phyloP scores from a whole-genome alignment of 2,113 vertebrate species.

The Panurus biarmicus region DNA sequence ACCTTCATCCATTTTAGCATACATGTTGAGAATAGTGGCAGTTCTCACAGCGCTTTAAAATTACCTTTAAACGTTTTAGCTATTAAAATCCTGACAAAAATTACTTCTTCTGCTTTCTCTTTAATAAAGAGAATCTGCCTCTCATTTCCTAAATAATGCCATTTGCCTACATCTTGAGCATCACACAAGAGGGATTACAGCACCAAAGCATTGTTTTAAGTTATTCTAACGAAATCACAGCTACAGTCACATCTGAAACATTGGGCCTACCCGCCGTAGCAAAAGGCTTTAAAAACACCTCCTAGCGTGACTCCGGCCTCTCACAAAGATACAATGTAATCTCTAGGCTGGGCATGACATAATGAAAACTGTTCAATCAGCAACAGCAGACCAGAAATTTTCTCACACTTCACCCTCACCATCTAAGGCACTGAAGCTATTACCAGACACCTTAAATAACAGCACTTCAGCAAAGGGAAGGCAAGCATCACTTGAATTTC shows the following conservation, averaged over 20 bases:
- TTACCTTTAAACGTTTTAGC: not conserved
- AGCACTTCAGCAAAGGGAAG: not conserved
- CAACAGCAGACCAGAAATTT: not conserved
- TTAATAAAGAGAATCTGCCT: not conserved
- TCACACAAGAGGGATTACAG: not conserved
- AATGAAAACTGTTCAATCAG: not conserved
- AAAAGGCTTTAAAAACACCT: not conserved
- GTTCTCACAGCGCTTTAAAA: not conserved
- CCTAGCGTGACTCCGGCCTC: not conserved
- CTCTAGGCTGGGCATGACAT: not conserved
- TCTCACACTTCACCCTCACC: not conserved
- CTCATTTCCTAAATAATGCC: not conserved
- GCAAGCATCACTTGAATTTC: not conserved
- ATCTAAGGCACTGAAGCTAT: not conserved
- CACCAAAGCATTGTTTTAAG: not conserved
- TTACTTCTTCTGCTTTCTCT: not conserved
- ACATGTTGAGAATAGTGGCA: not conserved
- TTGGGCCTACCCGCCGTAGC: not conserved
- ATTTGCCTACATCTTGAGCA: not conserved
- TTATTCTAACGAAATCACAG: not conserved
- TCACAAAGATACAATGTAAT: not conserved
- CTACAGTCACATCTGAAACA: not conserved
- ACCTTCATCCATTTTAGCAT: slow-evolving; percentile 29
- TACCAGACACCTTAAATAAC: not conserved
- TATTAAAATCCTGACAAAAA: not conserved